Evolutionary conservation across 1,140 invertebrate genomes (phyloP).

Genomic region (Sitobion miscanthi): DNA sequence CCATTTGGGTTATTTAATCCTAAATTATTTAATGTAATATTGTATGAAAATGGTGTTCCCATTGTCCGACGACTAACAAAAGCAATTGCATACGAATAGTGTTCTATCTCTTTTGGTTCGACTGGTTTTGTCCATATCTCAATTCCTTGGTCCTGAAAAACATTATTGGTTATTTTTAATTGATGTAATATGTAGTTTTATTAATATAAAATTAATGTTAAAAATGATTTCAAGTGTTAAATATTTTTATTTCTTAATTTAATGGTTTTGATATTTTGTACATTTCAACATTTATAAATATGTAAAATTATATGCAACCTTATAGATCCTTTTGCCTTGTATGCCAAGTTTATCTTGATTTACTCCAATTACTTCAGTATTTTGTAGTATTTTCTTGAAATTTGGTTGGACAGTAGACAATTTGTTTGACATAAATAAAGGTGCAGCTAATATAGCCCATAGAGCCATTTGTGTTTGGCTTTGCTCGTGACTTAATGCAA

Average conservation of each 20-base stretch:
- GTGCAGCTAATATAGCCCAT: conserved; percentile 88
- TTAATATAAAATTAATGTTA: background rate
- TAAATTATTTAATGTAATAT: conserved; percentile 71
- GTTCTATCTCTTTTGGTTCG: conserved; percentile 62
- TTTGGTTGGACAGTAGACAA: conserved; percentile 74
- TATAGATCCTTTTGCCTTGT: conserved; percentile 67
- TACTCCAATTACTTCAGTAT: conserved; percentile 76
- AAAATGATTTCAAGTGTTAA: background rate
- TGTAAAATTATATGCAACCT: conserved; percentile 59
- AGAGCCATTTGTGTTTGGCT: conserved; percentile 86
- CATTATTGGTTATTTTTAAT: background rate
- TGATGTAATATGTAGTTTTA: background rate
- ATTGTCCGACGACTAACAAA: conserved; percentile 68
- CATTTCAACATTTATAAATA: background rate
- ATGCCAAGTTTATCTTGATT: conserved; percentile 85
- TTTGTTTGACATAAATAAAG: conserved; percentile 89
- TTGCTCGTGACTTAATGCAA: conserved; percentile 82
- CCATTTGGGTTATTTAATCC: conserved; percentile 77
- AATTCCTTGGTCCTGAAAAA: conserved; percentile 63
- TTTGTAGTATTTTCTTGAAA: conserved; percentile 79
- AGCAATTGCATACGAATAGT: conserved; percentile 66
- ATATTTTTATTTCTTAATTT: background rate
- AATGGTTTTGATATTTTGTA: background rate
- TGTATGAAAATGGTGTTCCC: conserved; percentile 67
- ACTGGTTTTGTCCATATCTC: conserved; percentile 66